phyloP scores from a whole-genome alignment of 2,888 invertebrate genomes.

The Ferdinandea cuprea region DNA sequence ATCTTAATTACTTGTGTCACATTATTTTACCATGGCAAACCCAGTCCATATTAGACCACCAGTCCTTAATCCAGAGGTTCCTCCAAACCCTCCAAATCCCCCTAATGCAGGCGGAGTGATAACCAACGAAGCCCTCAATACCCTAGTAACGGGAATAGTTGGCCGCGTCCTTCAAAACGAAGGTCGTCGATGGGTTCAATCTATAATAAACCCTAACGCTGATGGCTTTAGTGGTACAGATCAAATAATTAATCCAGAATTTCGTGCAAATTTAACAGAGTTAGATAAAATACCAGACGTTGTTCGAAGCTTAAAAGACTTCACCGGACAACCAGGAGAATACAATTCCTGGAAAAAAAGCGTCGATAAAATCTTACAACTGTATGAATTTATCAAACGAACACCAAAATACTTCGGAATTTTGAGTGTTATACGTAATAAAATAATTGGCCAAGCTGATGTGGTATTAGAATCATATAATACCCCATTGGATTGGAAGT shows the following conservation, averaged over 20 bases:
- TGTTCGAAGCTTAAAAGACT: too few species aligned
- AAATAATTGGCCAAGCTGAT: too few species aligned
- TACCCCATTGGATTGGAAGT: slow-evolving; percentile 40
- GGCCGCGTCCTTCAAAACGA: slow-evolving; percentile 2
- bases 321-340: slow-evolving; percentile 46
- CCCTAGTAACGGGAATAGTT: too few species aligned
- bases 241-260: slow-evolving; percentile 7
- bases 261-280: slow-evolving; percentile 18
- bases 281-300: slow-evolving; percentile 55
- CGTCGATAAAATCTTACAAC: slow-evolving; percentile 41
- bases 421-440: slow-evolving; percentile 41
- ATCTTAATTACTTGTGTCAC: background rate
- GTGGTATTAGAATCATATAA: slow-evolving; percentile 47
- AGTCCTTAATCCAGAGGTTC: background rate
- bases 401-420: slow-evolving; percentile 57
- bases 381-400: slow-evolving; percentile 36
- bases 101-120: background rate
- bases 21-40: background rate
- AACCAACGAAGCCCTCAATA: background rate
- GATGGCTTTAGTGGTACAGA: slow-evolving; percentile 6
- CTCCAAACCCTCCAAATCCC: background rate
- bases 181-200: background rate
- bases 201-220: background rate
- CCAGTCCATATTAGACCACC: background rate
- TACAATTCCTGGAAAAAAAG: slow-evolving; percentile 47